Evolutionary conservation across 2,888 invertebrate genomes (phyloP).

Genomic region (Pardosa pseudoannulata): DNA sequence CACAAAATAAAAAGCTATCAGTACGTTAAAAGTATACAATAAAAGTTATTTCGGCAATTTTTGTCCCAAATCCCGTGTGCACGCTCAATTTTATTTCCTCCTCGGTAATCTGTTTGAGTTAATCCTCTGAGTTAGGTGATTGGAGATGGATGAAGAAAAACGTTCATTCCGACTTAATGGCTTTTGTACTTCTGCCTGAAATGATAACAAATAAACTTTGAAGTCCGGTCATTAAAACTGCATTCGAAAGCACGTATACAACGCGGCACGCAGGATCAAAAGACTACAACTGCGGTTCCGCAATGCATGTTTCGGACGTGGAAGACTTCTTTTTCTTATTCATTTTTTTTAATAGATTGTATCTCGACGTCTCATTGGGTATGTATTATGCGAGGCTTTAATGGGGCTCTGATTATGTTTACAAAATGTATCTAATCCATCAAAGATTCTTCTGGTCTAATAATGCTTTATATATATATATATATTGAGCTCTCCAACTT

Average conservation of each 20-base stretch:
- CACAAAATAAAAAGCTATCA: too few relatives aligned
- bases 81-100: too few relatives aligned
- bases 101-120: neutral
- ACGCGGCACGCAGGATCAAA: neutral
- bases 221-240: neutral
- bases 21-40: too few relatives aligned
- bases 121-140: neutral
- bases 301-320: neutral
- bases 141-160: neutral
- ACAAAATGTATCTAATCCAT: too few relatives aligned
- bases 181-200: neutral
- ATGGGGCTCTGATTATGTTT: too few relatives aligned
- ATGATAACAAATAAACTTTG: slow-evolving; percentile 8
- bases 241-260: neutral
- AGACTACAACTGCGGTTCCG: neutral
- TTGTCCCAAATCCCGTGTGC: too few relatives aligned
- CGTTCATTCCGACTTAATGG: neutral
- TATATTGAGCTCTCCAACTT: too few relatives aligned
- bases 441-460: too few relatives aligned
- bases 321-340: neutral
- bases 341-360: neutral
- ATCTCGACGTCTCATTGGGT: neutral
- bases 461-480: too few relatives aligned
- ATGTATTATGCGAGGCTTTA: too few relatives aligned
- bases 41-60: too few relatives aligned